A percentile compares a stretch with the other conserved stretches of the same genome.
Conservation (phyloP, 2,888 invertebrate genomes). For the Catocala nupta region DNA sequence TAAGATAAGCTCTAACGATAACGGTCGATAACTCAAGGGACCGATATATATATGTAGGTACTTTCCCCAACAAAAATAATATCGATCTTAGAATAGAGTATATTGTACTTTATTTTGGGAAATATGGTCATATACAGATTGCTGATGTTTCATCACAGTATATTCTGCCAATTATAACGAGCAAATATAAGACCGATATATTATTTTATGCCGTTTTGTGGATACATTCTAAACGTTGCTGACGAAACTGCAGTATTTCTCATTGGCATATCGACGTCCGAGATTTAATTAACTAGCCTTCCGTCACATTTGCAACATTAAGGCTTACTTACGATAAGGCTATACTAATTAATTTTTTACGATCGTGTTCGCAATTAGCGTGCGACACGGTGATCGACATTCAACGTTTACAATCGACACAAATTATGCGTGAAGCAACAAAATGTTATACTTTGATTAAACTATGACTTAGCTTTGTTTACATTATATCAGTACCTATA, state of each 20-base stretch:
- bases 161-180: too few species aligned
- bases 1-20: too few species aligned
- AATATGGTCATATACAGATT: too few species aligned
- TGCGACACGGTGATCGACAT: slow-evolving; percentile 63
- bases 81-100: too few species aligned
- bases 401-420: slow-evolving; percentile 57
- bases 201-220: too few species aligned
- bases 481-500: not conserved
- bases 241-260: not conserved
- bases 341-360: slow-evolving; percentile 78
- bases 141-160: too few species aligned
- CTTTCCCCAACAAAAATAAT: too few species aligned
- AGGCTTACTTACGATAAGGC: slow-evolving; percentile 69
- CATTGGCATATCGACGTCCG: slow-evolving; percentile 20
- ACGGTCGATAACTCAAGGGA: too few species aligned
- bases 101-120: too few species aligned
- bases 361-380: slow-evolving; percentile 77
- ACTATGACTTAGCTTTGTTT: slow-evolving; percentile 34
- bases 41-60: too few species aligned
- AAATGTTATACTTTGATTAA: slow-evolving; percentile 64
- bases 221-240: not conserved
- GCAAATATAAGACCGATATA: too few species aligned
- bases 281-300: slow-evolving; percentile 66
- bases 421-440: slow-evolving; percentile 72
- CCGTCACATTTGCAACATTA: slow-evolving; percentile 73